phyloP scores from a whole-genome alignment of 2,888 invertebrate genomes.

The Cordilura impudica region DNA sequence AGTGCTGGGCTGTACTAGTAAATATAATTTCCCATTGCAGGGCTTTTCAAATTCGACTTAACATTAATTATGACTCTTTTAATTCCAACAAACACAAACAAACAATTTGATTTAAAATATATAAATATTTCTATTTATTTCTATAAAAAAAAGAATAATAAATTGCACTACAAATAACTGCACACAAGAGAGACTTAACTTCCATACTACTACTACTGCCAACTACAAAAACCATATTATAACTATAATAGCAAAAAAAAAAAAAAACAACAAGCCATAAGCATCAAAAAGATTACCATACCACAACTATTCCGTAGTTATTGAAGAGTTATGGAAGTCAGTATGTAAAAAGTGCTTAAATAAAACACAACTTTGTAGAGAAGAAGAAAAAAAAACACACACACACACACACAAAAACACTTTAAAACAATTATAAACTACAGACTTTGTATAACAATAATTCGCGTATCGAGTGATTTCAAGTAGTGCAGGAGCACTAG shows the following conservation, averaged over 20 bases:
- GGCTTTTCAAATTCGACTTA: no score
- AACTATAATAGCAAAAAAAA: conserved; percentile 28
- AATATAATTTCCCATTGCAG: no score
- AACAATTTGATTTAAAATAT: conserved; percentile 16
- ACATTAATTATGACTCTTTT: not conserved
- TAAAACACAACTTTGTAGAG: conserved; percentile 27
- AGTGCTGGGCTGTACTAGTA: no score
- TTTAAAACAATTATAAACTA: not conserved
- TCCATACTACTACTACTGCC: not conserved
- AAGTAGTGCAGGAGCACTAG: not conserved
- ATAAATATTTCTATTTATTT: conserved; percentile 7
- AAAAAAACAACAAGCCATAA: conserved; percentile 28
- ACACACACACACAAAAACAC: no score
- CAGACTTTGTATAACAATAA: not conserved
- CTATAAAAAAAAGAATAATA: conserved; percentile 24
- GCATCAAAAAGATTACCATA: conserved; percentile 44
- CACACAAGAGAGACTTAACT: not conserved
- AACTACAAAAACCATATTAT: not conserved
- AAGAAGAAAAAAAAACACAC: not conserved
- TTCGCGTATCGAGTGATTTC: not conserved
- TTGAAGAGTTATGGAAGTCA: conserved; percentile 44
- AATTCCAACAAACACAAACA: not conserved
- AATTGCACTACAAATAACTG: conserved; percentile 10
- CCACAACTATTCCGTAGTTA: conserved; percentile 22
- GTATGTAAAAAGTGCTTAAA: conserved; percentile 32